These are phyloP conservation scores for Ceriagrion tenellum DNA, from an alignment of 2,888 invertebrate species.

Conservation along the genomic window DNA sequence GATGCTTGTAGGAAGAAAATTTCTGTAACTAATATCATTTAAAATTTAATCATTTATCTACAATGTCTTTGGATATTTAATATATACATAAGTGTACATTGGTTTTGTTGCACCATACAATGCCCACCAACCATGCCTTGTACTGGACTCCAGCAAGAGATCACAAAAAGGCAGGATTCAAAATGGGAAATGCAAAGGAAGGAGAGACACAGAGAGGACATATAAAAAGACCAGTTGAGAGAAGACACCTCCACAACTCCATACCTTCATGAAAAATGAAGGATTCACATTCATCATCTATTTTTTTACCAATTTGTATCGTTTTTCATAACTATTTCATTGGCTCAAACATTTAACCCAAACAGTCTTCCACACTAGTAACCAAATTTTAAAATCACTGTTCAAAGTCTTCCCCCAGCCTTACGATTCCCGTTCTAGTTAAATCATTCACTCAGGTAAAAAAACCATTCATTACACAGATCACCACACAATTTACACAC, in stretches of 20 bases:
- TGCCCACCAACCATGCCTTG: constrained; percentile 25
- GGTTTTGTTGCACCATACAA: constrained; percentile 66
- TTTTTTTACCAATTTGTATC: background rate
- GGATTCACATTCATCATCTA: constrained; percentile 45
- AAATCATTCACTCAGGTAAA: constrained; percentile 30
- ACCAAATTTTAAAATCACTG: constrained; percentile 33
- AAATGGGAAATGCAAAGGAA: constrained; percentile 58
- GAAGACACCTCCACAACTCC: constrained; percentile 30
- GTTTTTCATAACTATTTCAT: background rate
- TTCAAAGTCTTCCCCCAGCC: background rate
- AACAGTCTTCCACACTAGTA: constrained; percentile 36
- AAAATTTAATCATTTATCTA: constrained; percentile 65
- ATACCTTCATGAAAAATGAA: constrained; percentile 42
- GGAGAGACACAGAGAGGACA: constrained; percentile 9
- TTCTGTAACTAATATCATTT: constrained; percentile 6
- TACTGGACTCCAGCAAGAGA: constrained; percentile 58
- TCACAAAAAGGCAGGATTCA: constrained; percentile 54
- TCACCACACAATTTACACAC: background rate
- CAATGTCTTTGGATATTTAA: constrained; percentile 66
- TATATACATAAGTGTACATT: constrained; percentile 66
- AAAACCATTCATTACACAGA: constrained; percentile 38
- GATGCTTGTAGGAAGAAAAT: background rate
- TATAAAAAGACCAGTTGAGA: constrained; percentile 55
- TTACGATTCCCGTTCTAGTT: background rate
- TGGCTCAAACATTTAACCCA: background rate